Evolutionary conservation across 2,113 vertebrate genomes (phyloP), one percentile per base, ranked within the genome.

Genomic region (Cyphomyrus discorhynchus): DNA sequence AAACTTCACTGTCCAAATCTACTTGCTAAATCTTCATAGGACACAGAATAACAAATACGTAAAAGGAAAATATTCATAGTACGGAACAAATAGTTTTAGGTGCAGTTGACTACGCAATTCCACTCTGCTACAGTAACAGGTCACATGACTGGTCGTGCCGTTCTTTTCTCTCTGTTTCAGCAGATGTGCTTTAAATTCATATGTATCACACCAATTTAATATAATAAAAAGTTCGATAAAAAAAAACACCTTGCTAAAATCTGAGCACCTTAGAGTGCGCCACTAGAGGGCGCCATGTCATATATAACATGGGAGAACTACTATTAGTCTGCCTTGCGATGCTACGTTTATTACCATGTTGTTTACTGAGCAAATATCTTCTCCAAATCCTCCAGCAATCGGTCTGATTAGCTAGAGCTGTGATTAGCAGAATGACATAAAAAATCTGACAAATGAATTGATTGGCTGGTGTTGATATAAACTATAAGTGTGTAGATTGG

Each of bases 221-320:
- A 47, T 13, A 84, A 46, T 6, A 84, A 84, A 45, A 45, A 84
- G 39, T 47, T 24, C 19, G 42, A 46, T 84, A 47, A 9, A 47
- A 8, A 47, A 47, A 84, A 84, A 45, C 80, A 21, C 31, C 17
- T 45, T 42, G 42, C 31, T 24, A 47, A 84, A 84, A 84, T 47
- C 82, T 46, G 80, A 45, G 19, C 42, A 45, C 82, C 82, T 84
- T 47, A n/a, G 39, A 5, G 2, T 84, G 77, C 62, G 92, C 94
- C 96, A 94, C 95, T 95, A 94, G 96, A 95, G 96, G 94, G 94
- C 95, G 94, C 58, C 93, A 93, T 94, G 93, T 93, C 91, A 94
- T 91, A 94, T 85, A 92, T 89, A 46, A 27, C 80, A 47, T 85
- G 35, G 58, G 0, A 35, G 27, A 53, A 39, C 9, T 39, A 42